A percentile compares a stretch with the other conserved stretches of the same genome.
Evolutionary conservation across 1,140 invertebrate species (phyloP).

Genomic region (Drosophila santomea): DNA sequence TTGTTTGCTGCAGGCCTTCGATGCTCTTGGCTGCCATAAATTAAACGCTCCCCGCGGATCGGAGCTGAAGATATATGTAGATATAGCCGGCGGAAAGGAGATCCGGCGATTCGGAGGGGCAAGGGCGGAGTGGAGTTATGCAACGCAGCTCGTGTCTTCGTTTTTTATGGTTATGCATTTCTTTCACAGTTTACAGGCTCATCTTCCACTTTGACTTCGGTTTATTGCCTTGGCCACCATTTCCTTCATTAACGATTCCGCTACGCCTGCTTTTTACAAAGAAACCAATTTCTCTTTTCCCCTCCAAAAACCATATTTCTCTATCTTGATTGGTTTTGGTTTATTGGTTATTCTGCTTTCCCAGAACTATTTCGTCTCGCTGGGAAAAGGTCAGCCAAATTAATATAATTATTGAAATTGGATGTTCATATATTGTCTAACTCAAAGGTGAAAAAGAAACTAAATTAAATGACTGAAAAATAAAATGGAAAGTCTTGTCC

Average conservation of each 20-base stretch:
- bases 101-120: not conserved
- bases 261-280: constrained; percentile 58
- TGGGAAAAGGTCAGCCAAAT: not conserved
- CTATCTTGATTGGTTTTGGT: not conserved
- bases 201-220: constrained; percentile 54
- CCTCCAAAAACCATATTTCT: not conserved
- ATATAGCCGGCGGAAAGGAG: constrained; percentile 33
- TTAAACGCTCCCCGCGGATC: constrained; percentile 52
- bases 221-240: constrained; percentile 58
- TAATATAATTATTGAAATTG: not conserved
- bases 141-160: constrained; percentile 37
- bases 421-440: no score
- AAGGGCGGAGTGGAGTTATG: constrained; percentile 32
- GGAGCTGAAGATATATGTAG: constrained; percentile 39
- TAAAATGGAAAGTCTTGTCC: no score
- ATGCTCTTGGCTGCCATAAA: constrained; percentile 70
- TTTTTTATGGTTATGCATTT: constrained; percentile 78
- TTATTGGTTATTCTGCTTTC: not conserved
- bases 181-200: constrained; percentile 73
- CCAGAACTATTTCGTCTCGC: not conserved
- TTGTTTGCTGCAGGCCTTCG: constrained; percentile 59
- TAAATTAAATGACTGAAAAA: no score
- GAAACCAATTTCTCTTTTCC: constrained; percentile 65
- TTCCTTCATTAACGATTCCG: constrained; percentile 80
- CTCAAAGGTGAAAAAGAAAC: no score